These are phyloP conservation scores for Helleia helle DNA, from an alignment of 2,888 invertebrate genomes.

Conservation along the genomic window DNA sequence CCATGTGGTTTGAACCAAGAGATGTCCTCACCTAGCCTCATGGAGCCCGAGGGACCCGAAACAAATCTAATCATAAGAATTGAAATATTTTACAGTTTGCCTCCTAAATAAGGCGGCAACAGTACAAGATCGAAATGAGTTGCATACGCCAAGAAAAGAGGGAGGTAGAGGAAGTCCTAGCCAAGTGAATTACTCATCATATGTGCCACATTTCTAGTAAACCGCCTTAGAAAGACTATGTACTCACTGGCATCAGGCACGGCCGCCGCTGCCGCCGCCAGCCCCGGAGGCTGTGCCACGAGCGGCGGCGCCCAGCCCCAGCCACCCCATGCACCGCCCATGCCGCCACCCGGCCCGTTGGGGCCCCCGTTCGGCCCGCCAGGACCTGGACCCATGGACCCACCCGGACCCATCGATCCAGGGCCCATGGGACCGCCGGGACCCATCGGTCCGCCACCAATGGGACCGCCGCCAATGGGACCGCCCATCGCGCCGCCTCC, in stretches of 20 bases:
- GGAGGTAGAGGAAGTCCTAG: no score
- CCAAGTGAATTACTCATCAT: no score
- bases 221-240: no score
- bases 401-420: constrained; percentile 12
- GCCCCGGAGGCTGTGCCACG: constrained; percentile 39
- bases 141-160: no score
- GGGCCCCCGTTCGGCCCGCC: constrained; percentile 15
- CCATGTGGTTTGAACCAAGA: no score
- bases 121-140: no score
- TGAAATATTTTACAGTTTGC: no score
- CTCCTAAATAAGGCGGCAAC: no score
- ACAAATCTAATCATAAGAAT: no score
- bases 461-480: background rate
- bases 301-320: constrained; percentile 49
- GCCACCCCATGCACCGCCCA: constrained; percentile 35
- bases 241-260: constrained; percentile 34
- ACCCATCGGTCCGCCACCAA: constrained; percentile 2
- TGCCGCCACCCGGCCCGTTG: constrained; percentile 16
- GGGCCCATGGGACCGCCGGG: constrained; percentile 10
- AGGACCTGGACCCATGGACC: constrained; percentile 14
- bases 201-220: no score
- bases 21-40: no score
- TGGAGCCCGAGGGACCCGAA: no score
- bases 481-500: constrained; percentile 7
- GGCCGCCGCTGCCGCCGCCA: constrained; percentile 17